Conservation (phyloP, 1,140 invertebrate genomes). For the Cecropterus lyciades region DNA sequence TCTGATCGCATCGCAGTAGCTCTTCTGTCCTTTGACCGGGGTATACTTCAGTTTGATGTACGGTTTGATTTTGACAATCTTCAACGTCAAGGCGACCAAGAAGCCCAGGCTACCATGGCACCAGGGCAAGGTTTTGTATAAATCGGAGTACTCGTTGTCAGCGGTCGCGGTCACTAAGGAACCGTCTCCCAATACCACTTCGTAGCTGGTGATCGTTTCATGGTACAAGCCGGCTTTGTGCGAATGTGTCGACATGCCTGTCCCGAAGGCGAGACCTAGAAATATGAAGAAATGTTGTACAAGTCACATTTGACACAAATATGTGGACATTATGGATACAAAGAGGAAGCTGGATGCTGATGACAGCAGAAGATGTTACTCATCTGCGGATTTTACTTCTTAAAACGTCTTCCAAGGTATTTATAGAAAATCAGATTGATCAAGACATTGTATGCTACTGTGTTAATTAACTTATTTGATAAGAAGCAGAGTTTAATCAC, state of each 20-base stretch:
- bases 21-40: slow-evolving; percentile 86
- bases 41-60: slow-evolving; percentile 90
- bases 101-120: slow-evolving; percentile 94
- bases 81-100: slow-evolving; percentile 90
- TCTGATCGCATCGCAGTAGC: slow-evolving; percentile 87
- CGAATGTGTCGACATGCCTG: slow-evolving; percentile 92
- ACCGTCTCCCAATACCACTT: slow-evolving; percentile 90
- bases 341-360: too few species aligned
- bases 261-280: slow-evolving; percentile 91
- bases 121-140: slow-evolving; percentile 92
- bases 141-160: slow-evolving; percentile 88
- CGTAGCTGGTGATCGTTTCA: slow-evolving; percentile 90
- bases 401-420: too few species aligned
- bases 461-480: too few species aligned
- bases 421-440: too few species aligned
- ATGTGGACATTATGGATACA: too few species aligned
- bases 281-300: background rate
- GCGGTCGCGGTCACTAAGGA: slow-evolving; percentile 89
- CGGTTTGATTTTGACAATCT: slow-evolving; percentile 89
- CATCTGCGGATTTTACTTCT: too few species aligned
- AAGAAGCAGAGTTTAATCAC: too few species aligned
- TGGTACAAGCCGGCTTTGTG: slow-evolving; percentile 93
- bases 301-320: background rate
- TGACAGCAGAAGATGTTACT: too few species aligned
- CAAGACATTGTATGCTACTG: too few species aligned